Conservation (phyloP, 1,140 invertebrate genomes). For the Coenobita brevimanus region DNA sequence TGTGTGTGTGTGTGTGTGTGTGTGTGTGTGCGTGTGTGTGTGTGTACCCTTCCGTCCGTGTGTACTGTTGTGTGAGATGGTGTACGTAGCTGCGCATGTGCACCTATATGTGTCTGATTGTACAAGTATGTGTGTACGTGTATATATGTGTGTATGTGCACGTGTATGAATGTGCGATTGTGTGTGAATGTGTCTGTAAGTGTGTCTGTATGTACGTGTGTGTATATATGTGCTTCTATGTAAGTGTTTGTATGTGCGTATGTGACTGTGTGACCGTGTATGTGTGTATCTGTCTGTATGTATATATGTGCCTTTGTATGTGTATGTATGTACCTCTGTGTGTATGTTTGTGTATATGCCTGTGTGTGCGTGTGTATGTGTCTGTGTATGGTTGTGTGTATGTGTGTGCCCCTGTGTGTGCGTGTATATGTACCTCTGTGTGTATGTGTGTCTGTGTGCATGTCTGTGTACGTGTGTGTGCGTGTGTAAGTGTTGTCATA, state of each 20-base stretch:
- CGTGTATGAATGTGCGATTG: conserved; percentile 9
- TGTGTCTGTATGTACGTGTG: conserved; percentile 15
- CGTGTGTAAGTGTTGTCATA: too few species aligned
- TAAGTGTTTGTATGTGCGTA: neutral
- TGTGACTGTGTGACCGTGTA: too few species aligned
- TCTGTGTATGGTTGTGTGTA: neutral
- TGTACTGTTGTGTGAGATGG: neutral
- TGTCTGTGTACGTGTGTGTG: neutral
- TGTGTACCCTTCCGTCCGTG: neutral
- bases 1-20: conserved; percentile 5
- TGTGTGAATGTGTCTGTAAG: conserved; percentile 18
- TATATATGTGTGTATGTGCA: conserved; percentile 17
- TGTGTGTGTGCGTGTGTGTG: conserved; percentile 23
- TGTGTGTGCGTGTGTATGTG: neutral
- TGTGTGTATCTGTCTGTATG: neutral
- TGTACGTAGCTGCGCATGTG: neutral
- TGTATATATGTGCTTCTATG: neutral
- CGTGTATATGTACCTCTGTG: neutral
- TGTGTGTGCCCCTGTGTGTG: too few species aligned
- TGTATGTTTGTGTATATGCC: too few species aligned
- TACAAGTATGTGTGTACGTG: conserved; percentile 8
- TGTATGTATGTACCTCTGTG: too few species aligned
- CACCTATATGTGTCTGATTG: neutral
- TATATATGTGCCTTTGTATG: neutral
- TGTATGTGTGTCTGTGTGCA: neutral